Evolutionary conservation across 2,797 vertebrate genomes (phyloP).

Genomic region (Pseudopleuronectes americanus): DNA sequence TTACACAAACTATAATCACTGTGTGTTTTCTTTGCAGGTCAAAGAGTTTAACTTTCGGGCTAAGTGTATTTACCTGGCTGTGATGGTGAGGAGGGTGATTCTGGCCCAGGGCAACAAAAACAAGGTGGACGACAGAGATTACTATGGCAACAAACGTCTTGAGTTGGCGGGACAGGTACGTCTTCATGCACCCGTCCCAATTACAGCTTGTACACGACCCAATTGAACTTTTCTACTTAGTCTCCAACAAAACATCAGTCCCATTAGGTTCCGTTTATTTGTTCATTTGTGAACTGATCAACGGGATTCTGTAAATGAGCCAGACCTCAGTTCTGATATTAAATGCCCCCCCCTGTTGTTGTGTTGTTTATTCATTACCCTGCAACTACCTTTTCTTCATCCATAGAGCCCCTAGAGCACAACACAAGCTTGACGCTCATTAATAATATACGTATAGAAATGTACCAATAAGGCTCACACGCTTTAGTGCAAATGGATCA

Average conservation of each 20-base stretch:
- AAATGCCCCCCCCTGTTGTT: constrained; percentile 23
- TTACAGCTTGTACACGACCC: neutral
- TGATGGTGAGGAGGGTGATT: constrained; percentile 98
- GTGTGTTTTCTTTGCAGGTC: constrained; percentile 82
- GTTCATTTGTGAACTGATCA: constrained; percentile 16
- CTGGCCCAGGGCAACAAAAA: constrained; percentile 96
- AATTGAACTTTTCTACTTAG: constrained; percentile 11
- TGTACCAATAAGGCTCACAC: constrained; percentile 2
- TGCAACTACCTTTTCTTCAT: constrained; percentile 18
- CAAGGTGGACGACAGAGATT: constrained; percentile 98
- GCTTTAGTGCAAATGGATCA: constrained; percentile 69
- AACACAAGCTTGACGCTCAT: constrained; percentile 33
- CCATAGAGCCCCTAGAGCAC: constrained; percentile 30
- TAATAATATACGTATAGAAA: constrained; percentile 33
- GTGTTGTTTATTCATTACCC: constrained; percentile 23
- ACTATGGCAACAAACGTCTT: constrained; percentile 98
- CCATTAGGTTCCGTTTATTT: constrained; percentile 9
- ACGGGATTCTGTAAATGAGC: constrained; percentile 24
- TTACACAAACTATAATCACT: neutral
- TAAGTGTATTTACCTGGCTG: constrained; percentile 97
- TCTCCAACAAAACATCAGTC: constrained; percentile 1
- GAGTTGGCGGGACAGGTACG: constrained; percentile 97
- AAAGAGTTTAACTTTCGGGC: constrained; percentile 99
- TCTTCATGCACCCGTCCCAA: neutral
- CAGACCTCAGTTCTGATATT: constrained; percentile 4